Percentiles rank a stretch among this genome's conserved stretches.
phyloP scores from a whole-genome alignment of 2,113 vertebrate genomes.

The Malurus cyaneus region DNA sequence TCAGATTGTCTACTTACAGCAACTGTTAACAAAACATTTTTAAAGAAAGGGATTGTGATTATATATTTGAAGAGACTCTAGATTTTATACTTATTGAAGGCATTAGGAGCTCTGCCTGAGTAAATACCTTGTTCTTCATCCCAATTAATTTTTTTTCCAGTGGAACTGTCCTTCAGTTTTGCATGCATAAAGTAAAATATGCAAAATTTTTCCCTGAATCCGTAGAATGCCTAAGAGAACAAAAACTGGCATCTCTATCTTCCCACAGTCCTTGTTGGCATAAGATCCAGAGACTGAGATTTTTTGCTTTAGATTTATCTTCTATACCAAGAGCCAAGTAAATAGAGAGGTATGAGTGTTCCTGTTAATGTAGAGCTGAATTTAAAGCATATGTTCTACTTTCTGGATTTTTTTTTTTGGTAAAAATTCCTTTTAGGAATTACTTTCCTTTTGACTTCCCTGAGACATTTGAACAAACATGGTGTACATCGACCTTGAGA shows the following conservation, averaged over 20 bases:
- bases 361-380: neutral
- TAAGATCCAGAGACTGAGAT: neutral
- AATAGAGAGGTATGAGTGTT: slow-evolving; percentile 27
- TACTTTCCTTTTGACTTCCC: neutral
- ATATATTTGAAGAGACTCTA: neutral
- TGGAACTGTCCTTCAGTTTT: neutral
- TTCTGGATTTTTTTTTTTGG: neutral
- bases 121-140: neutral
- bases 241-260: neutral
- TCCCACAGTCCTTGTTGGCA: neutral
- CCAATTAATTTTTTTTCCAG: neutral
- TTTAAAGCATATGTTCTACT: slow-evolving; percentile 16
- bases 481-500: neutral
- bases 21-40: neutral
- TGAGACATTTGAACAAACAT: neutral
- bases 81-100: neutral
- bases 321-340: neutral
- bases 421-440: neutral
- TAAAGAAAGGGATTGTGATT: neutral
- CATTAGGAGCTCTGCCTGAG: neutral
- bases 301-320: slow-evolving; percentile 2
- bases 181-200: neutral
- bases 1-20: neutral
- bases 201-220: neutral
- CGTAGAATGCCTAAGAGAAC: neutral